Evolutionary conservation across 2,113 vertebrate species (phyloP).

Genomic region (Paratilapia polleni): DNA sequence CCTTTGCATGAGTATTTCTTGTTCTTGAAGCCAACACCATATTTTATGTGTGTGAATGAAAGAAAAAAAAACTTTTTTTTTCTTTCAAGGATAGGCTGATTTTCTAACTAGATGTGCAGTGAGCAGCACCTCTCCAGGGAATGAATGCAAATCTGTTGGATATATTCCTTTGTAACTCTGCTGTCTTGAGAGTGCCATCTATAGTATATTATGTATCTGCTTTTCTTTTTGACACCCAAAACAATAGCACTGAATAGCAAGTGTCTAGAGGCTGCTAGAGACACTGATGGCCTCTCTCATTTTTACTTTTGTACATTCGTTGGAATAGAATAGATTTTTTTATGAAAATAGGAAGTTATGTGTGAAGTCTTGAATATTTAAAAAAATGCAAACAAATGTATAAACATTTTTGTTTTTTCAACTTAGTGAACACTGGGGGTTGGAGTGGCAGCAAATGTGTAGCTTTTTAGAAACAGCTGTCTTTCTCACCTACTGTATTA

Average conservation of each 20-base stretch:
- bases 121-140: constrained; percentile 58
- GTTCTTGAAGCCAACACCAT: constrained; percentile 22
- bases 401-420: constrained; percentile 27
- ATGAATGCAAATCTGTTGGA: constrained; percentile 68
- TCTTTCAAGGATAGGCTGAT: constrained; percentile 62
- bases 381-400: constrained; percentile 7
- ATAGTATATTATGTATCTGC: constrained; percentile 54
- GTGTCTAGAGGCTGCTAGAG: constrained; percentile 41
- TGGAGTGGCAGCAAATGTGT: constrained; percentile 8
- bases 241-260: constrained; percentile 55
- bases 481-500: background rate
- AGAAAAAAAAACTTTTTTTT: too few species aligned
- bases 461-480: constrained; percentile 8
- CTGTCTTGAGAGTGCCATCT: constrained; percentile 57
- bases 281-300: constrained; percentile 39
- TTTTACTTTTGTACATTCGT: constrained; percentile 51
- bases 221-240: constrained; percentile 56
- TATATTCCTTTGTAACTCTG: constrained; percentile 66
- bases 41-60: constrained; percentile 32
- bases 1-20: constrained; percentile 5
- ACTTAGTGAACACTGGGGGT: background rate
- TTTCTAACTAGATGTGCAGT: constrained; percentile 56
- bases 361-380: constrained; percentile 37
- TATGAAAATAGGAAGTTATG: constrained; percentile 23
- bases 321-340: constrained; percentile 40